Evolutionary conservation across 2,113 vertebrate species (phyloP).

Genomic region (Istiophorus platypterus): DNA sequence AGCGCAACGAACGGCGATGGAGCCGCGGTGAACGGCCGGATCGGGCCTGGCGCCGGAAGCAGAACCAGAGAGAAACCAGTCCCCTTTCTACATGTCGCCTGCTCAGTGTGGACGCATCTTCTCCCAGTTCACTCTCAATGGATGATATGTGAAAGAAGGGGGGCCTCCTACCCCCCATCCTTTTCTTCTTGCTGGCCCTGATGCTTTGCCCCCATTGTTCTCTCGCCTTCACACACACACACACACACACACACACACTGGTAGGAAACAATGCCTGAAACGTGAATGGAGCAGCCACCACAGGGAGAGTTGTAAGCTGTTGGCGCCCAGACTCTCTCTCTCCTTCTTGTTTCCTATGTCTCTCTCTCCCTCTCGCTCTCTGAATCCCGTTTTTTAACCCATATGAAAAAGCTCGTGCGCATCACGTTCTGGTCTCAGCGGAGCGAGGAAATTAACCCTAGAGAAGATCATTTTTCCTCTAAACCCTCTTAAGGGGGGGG

Average conservation of each 20-base stretch:
- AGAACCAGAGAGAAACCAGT: no score
- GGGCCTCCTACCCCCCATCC: not conserved
- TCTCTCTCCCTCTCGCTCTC: not conserved
- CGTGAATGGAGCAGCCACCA: constrained; percentile 65
- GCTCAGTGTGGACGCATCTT: not conserved
- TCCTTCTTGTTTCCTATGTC: constrained; percentile 2
- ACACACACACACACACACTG: constrained; percentile 43
- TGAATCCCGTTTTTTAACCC: not conserved
- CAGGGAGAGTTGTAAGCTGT: constrained; percentile 55
- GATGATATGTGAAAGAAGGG: constrained; percentile 23
- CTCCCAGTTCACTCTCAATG: constrained; percentile 18
- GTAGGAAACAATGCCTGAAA: constrained; percentile 59
- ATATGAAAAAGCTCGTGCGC: not conserved
- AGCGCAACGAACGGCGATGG: no score
- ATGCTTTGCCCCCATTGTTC: constrained; percentile 74
- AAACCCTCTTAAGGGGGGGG: constrained; percentile 22
- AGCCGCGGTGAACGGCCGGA: no score
- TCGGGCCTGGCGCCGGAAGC: no score
- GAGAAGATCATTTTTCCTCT: constrained; percentile 1
- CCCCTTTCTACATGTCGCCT: no score
- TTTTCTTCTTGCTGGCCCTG: constrained; percentile 9
- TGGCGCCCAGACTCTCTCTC: constrained; percentile 39
- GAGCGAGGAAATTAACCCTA: constrained; percentile 16
- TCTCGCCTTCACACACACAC: constrained; percentile 21
- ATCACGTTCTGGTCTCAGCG: not conserved